Percentiles rank a stretch among this genome's conserved stretches.
These are phyloP conservation scores for Baccha elongata DNA, from an alignment of 2,888 invertebrate genomes.

Conservation along the genomic window DNA sequence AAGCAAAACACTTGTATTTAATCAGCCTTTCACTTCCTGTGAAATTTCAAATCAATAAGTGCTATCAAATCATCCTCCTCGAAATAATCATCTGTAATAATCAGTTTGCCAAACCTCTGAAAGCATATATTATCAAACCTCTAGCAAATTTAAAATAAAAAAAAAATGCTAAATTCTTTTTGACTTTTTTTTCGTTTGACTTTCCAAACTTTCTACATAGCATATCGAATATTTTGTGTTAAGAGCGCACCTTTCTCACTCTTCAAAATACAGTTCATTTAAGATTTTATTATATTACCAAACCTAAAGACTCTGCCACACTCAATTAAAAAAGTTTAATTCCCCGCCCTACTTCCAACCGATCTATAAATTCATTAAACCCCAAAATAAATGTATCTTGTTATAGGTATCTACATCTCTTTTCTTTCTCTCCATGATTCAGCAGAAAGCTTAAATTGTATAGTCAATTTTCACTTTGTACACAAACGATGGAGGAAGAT, in stretches of 20 bases:
- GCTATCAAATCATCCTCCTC: not conserved
- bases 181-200: too few species aligned
- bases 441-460: conserved; percentile 50
- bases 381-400: conserved; percentile 38
- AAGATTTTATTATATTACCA: not conserved
- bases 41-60: not conserved
- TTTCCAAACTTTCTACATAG: conserved; percentile 13
- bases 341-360: conserved; percentile 8
- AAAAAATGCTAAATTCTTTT: not conserved
- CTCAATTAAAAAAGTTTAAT: conserved; percentile 20
- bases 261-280: conserved; percentile 7
- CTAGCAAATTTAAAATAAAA: conserved; percentile 4
- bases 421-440: conserved; percentile 41
- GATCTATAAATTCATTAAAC: conserved; percentile 25
- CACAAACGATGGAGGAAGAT: conserved; percentile 17
- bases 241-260: not conserved
- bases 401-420: not conserved
- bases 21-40: conserved; percentile 9
- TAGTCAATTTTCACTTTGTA: conserved; percentile 57
- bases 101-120: not conserved
- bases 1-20: too few species aligned
- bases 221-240: not conserved
- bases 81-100: too few species aligned
- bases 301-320: not conserved
- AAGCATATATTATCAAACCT: not conserved